Evolutionary conservation across 2,888 invertebrate genomes (phyloP).

Genomic region (Leptinotarsa rubiginosa): DNA sequence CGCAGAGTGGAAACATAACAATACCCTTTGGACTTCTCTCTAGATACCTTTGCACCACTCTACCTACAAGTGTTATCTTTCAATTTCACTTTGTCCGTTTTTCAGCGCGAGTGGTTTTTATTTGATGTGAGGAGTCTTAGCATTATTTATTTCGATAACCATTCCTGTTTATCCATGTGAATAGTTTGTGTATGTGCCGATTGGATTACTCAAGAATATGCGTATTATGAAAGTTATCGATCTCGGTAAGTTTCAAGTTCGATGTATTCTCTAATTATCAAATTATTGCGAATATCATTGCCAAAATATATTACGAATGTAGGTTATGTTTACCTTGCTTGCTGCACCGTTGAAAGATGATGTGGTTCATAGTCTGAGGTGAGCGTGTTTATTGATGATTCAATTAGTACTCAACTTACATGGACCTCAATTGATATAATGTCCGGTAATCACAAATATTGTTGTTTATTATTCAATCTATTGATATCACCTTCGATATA

Average conservation of each 20-base stretch:
- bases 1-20: neutral
- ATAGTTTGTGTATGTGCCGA: neutral
- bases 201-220: neutral
- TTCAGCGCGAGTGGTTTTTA: neutral
- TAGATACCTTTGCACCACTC: neutral
- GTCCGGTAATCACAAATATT: neutral
- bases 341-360: neutral
- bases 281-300: neutral
- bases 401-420: neutral
- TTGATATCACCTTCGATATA: neutral
- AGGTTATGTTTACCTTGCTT: conserved; percentile 11
- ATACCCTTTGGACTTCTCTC: neutral
- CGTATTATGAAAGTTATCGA: neutral
- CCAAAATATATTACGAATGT: neutral
- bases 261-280: neutral
- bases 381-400: neutral
- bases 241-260: neutral
- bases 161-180: neutral
- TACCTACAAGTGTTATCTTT: neutral
- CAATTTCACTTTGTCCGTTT: no score
- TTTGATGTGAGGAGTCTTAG: neutral
- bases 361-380: conserved; percentile 11
- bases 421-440: neutral
- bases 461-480: neutral
- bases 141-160: neutral